These are phyloP conservation scores for Grantiella picta DNA, from an alignment of 2,113 vertebrate species.

Conservation along the genomic window DNA sequence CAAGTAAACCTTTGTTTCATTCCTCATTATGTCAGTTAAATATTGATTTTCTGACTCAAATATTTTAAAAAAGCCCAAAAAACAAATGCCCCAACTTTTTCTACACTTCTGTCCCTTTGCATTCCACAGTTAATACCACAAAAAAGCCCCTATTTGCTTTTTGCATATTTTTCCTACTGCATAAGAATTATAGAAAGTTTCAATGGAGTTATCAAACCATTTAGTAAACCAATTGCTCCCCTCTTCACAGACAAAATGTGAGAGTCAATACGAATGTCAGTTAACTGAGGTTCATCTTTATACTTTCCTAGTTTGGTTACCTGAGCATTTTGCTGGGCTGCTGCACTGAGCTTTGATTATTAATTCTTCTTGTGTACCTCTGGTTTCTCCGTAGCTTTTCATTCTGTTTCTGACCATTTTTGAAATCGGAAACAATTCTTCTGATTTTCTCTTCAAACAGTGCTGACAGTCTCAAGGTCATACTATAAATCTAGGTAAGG, in stretches of 20 bases:
- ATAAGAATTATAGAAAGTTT: background rate
- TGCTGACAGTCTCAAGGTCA: conserved; percentile 93
- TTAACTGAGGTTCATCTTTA: background rate
- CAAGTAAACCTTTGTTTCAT: background rate
- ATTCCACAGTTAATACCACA: background rate
- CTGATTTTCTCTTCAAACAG: conserved; percentile 93
- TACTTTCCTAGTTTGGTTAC: conserved; percentile 9
- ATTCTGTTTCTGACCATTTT: conserved; percentile 86
- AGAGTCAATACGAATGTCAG: background rate
- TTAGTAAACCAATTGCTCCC: background rate
- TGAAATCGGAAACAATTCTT: conserved; percentile 89
- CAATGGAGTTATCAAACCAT: background rate
- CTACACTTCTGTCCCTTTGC: background rate
- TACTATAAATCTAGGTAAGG: conserved; percentile 89
- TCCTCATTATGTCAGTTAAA: background rate
- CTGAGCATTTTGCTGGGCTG: conserved; percentile 58
- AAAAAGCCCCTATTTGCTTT: accelerated
- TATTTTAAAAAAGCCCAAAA: background rate
- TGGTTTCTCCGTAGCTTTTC: conserved; percentile 84
- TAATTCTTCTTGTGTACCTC: conserved; percentile 80
- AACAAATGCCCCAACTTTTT: accelerated
- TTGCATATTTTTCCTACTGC: background rate
- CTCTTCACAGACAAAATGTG: background rate
- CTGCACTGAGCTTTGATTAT: conserved; percentile 68
- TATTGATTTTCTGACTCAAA: background rate